Evolutionary conservation across 2,113 vertebrate genomes (phyloP).

Genomic region (Nerophis lumbriciformis): DNA sequence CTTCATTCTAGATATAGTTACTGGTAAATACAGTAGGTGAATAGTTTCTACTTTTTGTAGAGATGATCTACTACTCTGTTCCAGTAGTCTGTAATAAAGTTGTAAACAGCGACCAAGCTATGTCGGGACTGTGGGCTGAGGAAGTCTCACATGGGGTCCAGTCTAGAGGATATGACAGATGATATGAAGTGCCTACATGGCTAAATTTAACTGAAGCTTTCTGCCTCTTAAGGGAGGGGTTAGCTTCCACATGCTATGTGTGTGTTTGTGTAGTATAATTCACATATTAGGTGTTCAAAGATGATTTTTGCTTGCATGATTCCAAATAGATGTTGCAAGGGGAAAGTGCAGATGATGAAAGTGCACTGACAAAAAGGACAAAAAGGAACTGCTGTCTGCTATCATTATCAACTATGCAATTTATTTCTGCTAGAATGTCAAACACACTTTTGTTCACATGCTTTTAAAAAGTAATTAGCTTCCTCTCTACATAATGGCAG

Average conservation of each 20-base stretch:
- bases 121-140: conserved; percentile 58
- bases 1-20: background rate
- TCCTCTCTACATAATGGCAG: conserved; percentile 13
- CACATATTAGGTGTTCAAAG: conserved; percentile 46
- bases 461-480: background rate
- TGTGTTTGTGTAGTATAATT: conserved; percentile 46
- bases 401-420: fast-evolving
- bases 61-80: conserved; percentile 2
- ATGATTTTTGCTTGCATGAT: conserved; percentile 35
- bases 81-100: conserved; percentile 32
- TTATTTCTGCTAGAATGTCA: background rate
- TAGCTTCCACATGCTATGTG: conserved; percentile 7
- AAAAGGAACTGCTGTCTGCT: conserved; percentile 6
- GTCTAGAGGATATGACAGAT: conserved; percentile 65
- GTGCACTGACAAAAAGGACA: conserved; percentile 20
- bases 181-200: conserved; percentile 52
- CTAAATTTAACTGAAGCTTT: conserved; percentile 70
- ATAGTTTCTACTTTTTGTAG: conserved; percentile 12
- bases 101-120: conserved; percentile 60
- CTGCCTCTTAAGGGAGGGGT: conserved; percentile 40
- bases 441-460: conserved; percentile 5
- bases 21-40: background rate
- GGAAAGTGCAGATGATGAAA: conserved; percentile 19
- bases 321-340: conserved; percentile 49
- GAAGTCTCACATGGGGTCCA: conserved; percentile 62